Evolutionary conservation across 2,888 invertebrate genomes (phyloP), one percentile per base, ranked within the genome.

Genomic region (Odontocolon sp.): DNA sequence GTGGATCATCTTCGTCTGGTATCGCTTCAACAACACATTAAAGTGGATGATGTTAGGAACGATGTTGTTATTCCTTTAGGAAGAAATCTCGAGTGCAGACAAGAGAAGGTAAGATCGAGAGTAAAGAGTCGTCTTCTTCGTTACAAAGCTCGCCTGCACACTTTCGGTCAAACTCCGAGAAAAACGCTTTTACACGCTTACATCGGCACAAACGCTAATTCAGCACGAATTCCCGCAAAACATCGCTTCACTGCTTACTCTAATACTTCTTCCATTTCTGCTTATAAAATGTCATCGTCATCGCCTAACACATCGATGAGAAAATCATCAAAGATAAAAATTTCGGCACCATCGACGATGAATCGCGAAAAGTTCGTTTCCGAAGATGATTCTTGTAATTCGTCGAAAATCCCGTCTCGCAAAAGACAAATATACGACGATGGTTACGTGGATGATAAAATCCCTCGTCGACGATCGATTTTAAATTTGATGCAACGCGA

Each of bases 61-160:
- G 69, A 33, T 11, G 38, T 69, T 67, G 69, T 73, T 70, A 63
- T 36, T 68, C 73, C 61, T 68, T 77, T 74, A 63, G 67, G 63
- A 66, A 57, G 67, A 45, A 64, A 54, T 42, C 69, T 57, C n/a
- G 76, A 74, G 45, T 69, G 61, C 68, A 74, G 85, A 71, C 63
- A 71, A 42, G 86, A 83, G 75, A 90, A 90, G 90, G 90, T 90
- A 90, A 88, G 89, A 86, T 86, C 87, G 82, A 86, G 84, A 84
- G 86, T 88, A 79, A 87, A 87, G 85, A 87, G 86, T 83, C 83
- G 88, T 72, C 82, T 90, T 23, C 66, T 66, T 5, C 75, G 54
- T 69, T 69, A 73, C 47, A 40, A 63, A 14, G 52, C 63, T 14
- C 68, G 73, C 45, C 14, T 73, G 38, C 50, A 61, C 57, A 45